These are phyloP conservation scores for Ophonus ardosiacus DNA, from an alignment of 2,888 invertebrate species.

Conservation along the genomic window DNA sequence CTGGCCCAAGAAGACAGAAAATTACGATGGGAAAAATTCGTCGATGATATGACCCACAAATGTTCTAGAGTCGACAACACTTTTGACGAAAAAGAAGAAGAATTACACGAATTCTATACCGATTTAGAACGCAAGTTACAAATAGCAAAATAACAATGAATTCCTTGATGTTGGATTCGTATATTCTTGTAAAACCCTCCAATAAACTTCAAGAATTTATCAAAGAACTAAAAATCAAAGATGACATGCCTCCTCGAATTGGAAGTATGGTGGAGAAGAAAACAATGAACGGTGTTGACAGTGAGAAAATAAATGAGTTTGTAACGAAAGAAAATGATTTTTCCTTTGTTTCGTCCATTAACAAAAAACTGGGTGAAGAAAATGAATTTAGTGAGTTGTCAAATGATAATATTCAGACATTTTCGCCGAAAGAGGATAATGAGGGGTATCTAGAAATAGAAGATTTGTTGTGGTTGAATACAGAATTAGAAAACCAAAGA, in stretches of 20 bases:
- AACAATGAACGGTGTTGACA: constrained; percentile 3
- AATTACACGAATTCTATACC: constrained; percentile 85
- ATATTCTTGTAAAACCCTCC: constrained; percentile 82
- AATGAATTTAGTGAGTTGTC: constrained; percentile 56
- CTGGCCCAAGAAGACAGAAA: constrained; percentile 77
- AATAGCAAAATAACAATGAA: constrained; percentile 77
- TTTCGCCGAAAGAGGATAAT: constrained; percentile 63
- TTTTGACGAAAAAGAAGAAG: constrained; percentile 88
- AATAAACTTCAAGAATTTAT: constrained; percentile 79
- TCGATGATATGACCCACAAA: constrained; percentile 87
- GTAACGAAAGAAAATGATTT: constrained; percentile 40
- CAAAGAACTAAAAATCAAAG: constrained; percentile 75
- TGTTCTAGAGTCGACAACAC: constrained; percentile 87
- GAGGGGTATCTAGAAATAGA: constrained; percentile 74
- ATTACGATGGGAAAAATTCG: constrained; percentile 85
- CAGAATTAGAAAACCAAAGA: constrained; percentile 77
- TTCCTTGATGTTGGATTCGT: constrained; percentile 81
- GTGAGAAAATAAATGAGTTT: background rate
- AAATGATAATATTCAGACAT: constrained; percentile 37
- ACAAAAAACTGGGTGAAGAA: constrained; percentile 64
- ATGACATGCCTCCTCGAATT: constrained; percentile 76
- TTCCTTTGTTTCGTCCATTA: constrained; percentile 42
- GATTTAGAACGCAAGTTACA: constrained; percentile 86
- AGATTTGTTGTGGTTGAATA: constrained; percentile 83
- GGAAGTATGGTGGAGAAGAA: constrained; percentile 50